Base-by-base conservation (phyloP, 2,797 vertebrate genomes). In the Pelodytes ibericus region DNA sequence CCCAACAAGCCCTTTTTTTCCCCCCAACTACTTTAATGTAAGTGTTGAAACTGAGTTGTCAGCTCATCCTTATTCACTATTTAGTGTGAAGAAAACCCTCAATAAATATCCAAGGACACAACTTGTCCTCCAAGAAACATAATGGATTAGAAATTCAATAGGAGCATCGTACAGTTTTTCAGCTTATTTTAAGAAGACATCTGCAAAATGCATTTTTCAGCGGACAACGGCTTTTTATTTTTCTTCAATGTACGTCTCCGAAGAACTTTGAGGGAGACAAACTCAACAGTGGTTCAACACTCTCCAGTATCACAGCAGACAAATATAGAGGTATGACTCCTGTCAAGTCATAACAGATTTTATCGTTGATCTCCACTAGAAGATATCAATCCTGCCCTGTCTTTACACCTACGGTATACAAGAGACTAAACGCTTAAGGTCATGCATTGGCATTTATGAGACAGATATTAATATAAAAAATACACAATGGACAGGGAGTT, bases 381-480 rank as follows among this genome's bases (percentile, higher is more conserved):
- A 56, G 30, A 69, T 56, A 69, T 69, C 66, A 69, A 56, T 69
- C 66, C 66, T 36, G 29, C 29, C 56, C 13, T 30, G 13, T 24
- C 29, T 56, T 36, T 22, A 33, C 29, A 56, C 29, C 66, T 69
- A 33, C 29, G 56, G 56, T 56, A 69, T 69, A n/a, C n/a, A 56
- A 49, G n/a, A 31, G 20, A 8, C 30, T 56, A 29, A 29, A 20
- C 31, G 49, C 66, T 30, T 53, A 30, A 69, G 66, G 66, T 56
- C 30, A 56, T 33, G 56, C 49, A 2, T 6, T 69, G 66, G 13
- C 49, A 56, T 69, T 69, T 69, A 69, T 36, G 49, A 67, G 65
- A 68, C n/a, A 68, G 47, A 69, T 56, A 56, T 69, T 69, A 56
- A 69, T 56, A 33, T 16, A 69, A 11, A 67, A 67, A 66, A 39